Evolutionary conservation across 2,888 invertebrate genomes (phyloP), one percentile per base, ranked within the genome.

Genomic region (Drosophila pseudotalamancana): DNA sequence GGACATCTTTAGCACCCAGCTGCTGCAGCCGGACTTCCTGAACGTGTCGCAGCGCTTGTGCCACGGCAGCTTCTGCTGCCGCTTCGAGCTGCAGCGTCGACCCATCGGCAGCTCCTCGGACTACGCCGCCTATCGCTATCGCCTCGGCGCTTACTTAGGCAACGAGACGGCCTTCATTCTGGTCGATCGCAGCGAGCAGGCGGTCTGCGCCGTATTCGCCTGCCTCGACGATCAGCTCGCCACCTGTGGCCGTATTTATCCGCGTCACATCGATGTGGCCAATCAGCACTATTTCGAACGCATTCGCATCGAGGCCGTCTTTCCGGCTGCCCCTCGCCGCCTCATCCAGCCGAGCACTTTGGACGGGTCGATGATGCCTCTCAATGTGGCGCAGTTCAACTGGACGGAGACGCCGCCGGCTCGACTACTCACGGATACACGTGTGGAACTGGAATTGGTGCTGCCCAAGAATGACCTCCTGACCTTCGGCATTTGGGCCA

Each of bases 191-290:
- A 90, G 90, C 27, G 92, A 92, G 27, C 87, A 92, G 50, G 92
- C 92, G 60, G 76, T 91, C 2, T 93, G 93, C 71, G 92, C 91
- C 0, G 14, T 93, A 1, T 89, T 93, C 8, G 91, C 92, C 51
- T 93, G 93, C 75, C 77, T 88, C 6, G 86, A 89, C 34, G 88
- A 88, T 1, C 84, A 88, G 1, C 23, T 91, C 2, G 54, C 75
- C 12, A 90, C 90, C 1, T 93, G 93, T 67, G 92, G 92, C 1
- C 82, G 66, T 29, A 81, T 90, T 16, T 90, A 87, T 35, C 79
- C 84, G 6, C 57, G 46, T 0, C 11, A 2, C 1, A 27, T 56
- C 3, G 12, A 9, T 4, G 84, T 89, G 3, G 72, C 62, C 39
- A 88, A 90, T 39, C 54, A 63, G 1, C 56, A 78, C 19, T 76